A percentile compares a stretch with the other conserved stretches of the same genome.
Conservation (phyloP, 2,888 invertebrate species). For the Watsonalla binaria region DNA sequence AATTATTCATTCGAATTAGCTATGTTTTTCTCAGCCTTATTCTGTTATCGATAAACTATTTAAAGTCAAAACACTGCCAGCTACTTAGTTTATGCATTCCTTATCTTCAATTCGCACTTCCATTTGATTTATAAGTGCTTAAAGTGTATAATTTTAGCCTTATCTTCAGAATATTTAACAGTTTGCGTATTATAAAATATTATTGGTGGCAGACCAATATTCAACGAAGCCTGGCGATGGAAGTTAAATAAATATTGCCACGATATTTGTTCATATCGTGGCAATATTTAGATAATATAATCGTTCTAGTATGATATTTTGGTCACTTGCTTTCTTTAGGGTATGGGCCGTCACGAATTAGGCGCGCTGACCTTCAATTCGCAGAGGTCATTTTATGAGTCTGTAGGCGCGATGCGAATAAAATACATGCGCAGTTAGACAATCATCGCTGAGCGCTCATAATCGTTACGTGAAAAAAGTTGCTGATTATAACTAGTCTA, state of each 20-base stretch:
- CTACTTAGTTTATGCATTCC: neutral
- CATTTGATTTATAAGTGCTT: conserved; percentile 1
- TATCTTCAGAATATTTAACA: neutral
- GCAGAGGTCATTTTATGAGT: neutral
- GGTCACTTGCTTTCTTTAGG: too few species aligned
- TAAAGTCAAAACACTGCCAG: neutral
- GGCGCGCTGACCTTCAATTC: neutral
- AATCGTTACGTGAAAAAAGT: too few species aligned
- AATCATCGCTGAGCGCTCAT: neutral
- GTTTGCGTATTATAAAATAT: neutral
- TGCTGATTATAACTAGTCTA: too few species aligned
- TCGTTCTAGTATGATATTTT: too few species aligned
- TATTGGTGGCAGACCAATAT: too few species aligned
- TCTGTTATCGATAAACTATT: neutral
- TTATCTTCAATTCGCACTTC: conserved; percentile 3
- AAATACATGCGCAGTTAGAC: neutral
- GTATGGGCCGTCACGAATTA: too few species aligned
- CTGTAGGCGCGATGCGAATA: too few species aligned
- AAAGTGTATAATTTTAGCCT: neutral
- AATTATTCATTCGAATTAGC: too few species aligned
- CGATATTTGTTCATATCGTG: too few species aligned
- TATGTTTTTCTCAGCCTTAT: neutral
- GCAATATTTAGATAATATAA: too few species aligned
- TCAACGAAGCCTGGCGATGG: too few species aligned
- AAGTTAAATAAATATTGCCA: too few species aligned